Base-by-base conservation (phyloP, 2,888 invertebrate genomes). In the Platynereis dumerilii region DNA sequence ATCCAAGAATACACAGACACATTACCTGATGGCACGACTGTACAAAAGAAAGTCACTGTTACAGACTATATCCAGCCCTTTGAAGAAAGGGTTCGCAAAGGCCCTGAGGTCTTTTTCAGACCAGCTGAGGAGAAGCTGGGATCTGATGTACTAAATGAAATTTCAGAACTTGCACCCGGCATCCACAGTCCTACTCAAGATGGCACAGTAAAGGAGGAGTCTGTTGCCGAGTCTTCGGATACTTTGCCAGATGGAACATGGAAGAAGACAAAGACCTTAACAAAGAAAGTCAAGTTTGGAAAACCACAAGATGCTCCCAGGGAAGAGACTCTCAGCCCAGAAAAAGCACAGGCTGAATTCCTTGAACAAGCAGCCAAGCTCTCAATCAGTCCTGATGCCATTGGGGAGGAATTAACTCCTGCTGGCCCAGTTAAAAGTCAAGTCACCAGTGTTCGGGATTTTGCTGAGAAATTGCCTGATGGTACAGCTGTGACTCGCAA, bases 401-500 rank as follows among this genome's bases (percentile, higher is more conserved):
- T 34, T 34, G 34, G 34, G 5, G 34, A 34, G 5, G 34, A 34
- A 34, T 34, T 34, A 34, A 34, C 34, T 34, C 34, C 34, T 7
- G 34, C 12, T 12, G 34, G 34, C 5, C 34, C 34, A 34, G 34
- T 34, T 5, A 34, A 34, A 34, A 34, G 34, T 34, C 34, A 34
- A 34, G 12, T 34, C 12, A 34, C 34, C 5, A 34, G 34, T 34
- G 34, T 34, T 5, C 34, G 34, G 5, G 34, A 34, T 34, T 52
- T 73, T 27, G 74, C 77, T 61, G 70, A 74, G 59, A 66, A 73
- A 53, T 65, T 70, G 28, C 76, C 75, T 64, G 76, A 76, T 58
- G 75, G 76, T 85, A 76, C 86, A 5, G 5, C 34, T 7, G 34
- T 34, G 5, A 34, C 34, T 12, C 34, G 34, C 34, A 34, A 34